Evolutionary conservation across 2,113 vertebrate species (phyloP).

Genomic region (Ailurus styani): DNA sequence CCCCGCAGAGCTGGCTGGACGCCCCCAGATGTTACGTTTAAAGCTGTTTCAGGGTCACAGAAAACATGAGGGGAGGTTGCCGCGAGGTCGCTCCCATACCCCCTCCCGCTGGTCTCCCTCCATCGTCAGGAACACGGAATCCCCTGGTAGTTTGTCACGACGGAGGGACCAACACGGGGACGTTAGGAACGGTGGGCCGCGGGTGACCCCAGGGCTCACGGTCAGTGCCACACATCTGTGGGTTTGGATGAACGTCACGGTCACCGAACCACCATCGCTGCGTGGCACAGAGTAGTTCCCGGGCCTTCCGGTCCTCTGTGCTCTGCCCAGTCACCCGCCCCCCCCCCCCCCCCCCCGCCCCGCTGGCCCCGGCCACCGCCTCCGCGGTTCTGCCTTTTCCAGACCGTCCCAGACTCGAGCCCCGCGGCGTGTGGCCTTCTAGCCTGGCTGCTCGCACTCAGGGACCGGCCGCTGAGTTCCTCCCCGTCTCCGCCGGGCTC

Average conservation of each 20-base stretch:
- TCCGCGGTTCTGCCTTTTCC: no score
- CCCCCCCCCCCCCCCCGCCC: no score
- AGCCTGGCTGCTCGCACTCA: background rate
- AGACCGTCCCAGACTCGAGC: background rate
- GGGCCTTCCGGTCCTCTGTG: no score
- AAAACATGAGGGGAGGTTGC: background rate
- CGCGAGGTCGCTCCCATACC: background rate
- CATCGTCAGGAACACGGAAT: no score
- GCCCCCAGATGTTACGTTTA: no score
- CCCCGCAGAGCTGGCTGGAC: no score
- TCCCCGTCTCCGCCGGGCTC: background rate
- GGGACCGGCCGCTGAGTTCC: background rate
- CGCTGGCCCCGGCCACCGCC: no score
- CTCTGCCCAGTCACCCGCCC: background rate
- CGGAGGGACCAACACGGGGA: accelerated
- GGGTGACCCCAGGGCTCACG: background rate
- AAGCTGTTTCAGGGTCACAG: background rate
- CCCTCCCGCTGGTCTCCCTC: no score
- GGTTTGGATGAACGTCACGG: background rate
- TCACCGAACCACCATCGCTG: accelerated
- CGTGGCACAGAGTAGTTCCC: no score
- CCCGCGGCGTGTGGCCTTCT: background rate
- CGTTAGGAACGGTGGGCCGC: background rate
- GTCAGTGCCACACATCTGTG: background rate
- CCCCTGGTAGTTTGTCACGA: no score